Percentiles rank a stretch among this genome's conserved stretches.
Conservation (phyloP, 2,888 invertebrate genomes). For the Antheraea yamamai region DNA sequence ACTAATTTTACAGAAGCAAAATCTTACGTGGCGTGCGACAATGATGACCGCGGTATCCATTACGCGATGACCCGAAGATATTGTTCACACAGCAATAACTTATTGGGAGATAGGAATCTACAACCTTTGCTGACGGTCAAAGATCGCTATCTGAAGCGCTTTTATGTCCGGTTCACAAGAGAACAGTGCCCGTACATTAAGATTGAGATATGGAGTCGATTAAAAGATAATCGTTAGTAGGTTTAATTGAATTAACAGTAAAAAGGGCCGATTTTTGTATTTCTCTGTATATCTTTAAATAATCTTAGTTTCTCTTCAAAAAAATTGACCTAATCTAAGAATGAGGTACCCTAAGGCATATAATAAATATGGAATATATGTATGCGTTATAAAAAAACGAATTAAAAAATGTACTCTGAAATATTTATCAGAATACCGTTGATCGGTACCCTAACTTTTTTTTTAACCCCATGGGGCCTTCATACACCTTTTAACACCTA, state of each 20-base stretch:
- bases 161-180: slow-evolving; percentile 19
- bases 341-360: not conserved
- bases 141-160: slow-evolving; percentile 18
- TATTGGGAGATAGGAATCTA: slow-evolving; percentile 20
- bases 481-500: no score
- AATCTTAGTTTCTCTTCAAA: not conserved
- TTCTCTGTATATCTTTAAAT: not conserved
- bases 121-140: slow-evolving; percentile 18
- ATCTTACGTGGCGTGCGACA: not conserved
- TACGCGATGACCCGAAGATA: slow-evolving; percentile 21
- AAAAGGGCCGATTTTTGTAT: not conserved
- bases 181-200: slow-evolving; percentile 14
- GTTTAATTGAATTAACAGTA: not conserved
- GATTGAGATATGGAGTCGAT: slow-evolving; percentile 6
- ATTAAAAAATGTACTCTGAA: no score
- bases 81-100: slow-evolving; percentile 20
- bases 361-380: no score
- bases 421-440: no score
- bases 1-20: not conserved
- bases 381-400: no score
- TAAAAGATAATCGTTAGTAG: slow-evolving; percentile 1
- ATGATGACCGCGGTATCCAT: slow-evolving; percentile 15
- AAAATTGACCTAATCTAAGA: not conserved
- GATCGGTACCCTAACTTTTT: no score
- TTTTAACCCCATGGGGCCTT: no score